Evolutionary conservation across 2,888 invertebrate genomes (phyloP), one percentile per base, ranked within the genome.

Genomic region (Deilephila porcellus): DNA sequence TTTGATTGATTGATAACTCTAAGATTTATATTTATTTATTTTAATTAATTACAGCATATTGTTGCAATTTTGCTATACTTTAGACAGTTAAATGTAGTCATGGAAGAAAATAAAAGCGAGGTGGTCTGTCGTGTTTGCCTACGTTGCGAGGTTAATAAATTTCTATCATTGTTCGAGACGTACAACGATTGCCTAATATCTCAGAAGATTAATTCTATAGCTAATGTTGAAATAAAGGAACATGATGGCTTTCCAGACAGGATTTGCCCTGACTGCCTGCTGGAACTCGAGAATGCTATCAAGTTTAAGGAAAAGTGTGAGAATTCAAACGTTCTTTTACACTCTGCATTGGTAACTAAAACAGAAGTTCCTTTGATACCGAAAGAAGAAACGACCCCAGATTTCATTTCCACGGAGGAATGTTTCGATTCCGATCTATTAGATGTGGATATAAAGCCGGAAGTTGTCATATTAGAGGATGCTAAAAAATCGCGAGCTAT

Each of bases 301-400:
- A 82, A 81, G 34, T 93, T 94, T 75, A 92, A 89, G 78, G 80
- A 83, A 25, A 91, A 90, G 76, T 94, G 93, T 79, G 88, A 90
- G 76, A 83, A 75, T 59, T 89, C 93, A 0, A 85, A 92, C 75
- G 76, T 79, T 17, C 77, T 89, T 20, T 80, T 92, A 45, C 70
- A 32, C 5, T 70, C 70, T 6, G 29, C 7, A 20, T n/a, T 20
- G 8, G 32, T 53, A 20, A 60, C 60, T 60, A 29, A 60, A 60
- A 25, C 25, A n/a, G 45, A 62, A 8, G 29, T 45, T 29, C n/a
- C 56, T 20, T 8, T 62, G n/a, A 45, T 60, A 5, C 25, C 71
- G 4, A 74, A 74, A 14, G 71, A 59, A 37, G 73, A 74, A 71
- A 56, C 32, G 8, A 6, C 60, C 45, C 32, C 45, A 70, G 45